A percentile compares a stretch with the other conserved stretches of the same genome.
Evolutionary conservation across 2,888 invertebrate genomes (phyloP).

Genomic region (Drosophila antonietae): DNA sequence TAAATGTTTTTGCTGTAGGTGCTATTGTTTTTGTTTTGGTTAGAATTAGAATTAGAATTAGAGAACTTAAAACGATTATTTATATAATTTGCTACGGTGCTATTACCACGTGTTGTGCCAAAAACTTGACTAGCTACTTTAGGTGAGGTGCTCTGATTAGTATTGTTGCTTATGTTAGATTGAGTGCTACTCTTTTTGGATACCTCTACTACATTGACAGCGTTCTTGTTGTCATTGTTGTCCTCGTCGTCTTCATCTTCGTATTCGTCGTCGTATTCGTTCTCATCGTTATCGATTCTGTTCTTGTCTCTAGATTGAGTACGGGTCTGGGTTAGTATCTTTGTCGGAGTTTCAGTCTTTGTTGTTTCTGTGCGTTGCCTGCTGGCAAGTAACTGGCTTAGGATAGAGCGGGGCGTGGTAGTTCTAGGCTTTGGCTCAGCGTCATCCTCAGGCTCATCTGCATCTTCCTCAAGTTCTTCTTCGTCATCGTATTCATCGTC

Average conservation of each 20-base stretch:
- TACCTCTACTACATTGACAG: conserved; percentile 41
- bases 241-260: conserved; percentile 15
- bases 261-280: conserved; percentile 16
- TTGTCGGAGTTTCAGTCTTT: conserved; percentile 20
- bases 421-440: conserved; percentile 9
- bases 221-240: conserved; percentile 21
- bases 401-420: conserved; percentile 38
- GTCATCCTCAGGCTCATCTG: conserved; percentile 22
- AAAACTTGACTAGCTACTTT: conserved; percentile 57
- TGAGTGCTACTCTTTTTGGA: conserved; percentile 28
- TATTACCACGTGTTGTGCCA: conserved; percentile 74
- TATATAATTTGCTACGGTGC: conserved; percentile 82
- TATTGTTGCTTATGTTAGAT: conserved; percentile 40
- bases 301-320: conserved; percentile 23
- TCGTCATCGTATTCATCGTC: conserved; percentile 27
- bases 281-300: conserved; percentile 23
- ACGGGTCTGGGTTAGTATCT: conserved; percentile 13
- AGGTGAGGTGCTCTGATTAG: conserved; percentile 49
- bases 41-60: conserved; percentile 48
- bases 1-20: conserved; percentile 37
- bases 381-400: conserved; percentile 62
- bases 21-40: conserved; percentile 27
- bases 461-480: conserved; percentile 27
- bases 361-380: conserved; percentile 34
- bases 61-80: conserved; percentile 69